phyloP scores from a whole-genome alignment of 2,888 invertebrate genomes.

The Nemurella pictetii region DNA sequence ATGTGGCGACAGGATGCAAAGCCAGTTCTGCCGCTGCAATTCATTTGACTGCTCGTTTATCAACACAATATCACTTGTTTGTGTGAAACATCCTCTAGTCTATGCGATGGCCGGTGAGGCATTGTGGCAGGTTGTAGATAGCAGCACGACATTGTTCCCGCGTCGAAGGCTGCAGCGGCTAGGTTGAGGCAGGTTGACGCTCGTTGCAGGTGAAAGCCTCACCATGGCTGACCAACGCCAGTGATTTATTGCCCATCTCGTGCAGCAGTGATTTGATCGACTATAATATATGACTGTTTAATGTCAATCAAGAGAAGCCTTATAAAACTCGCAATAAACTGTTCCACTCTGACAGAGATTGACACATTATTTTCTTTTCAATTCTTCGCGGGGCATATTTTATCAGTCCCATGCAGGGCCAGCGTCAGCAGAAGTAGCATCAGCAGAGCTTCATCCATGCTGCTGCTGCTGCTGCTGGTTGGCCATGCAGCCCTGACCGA shows the following conservation, averaged over 20 bases:
- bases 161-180: neutral
- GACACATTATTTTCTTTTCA: neutral
- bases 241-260: neutral
- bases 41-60: neutral
- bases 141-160: neutral
- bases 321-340: neutral
- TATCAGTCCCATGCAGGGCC: neutral
- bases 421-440: too few species aligned
- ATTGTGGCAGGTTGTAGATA: neutral
- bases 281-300: neutral
- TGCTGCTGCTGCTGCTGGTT: too few species aligned
- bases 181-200: neutral
- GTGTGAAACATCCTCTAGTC: neutral
- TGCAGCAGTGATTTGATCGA: neutral
- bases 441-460: too few species aligned
- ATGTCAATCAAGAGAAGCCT: neutral
- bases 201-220: neutral
- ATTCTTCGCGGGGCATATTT: neutral
- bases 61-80: neutral
- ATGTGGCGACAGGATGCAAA: neutral
- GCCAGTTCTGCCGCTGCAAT: neutral
- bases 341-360: neutral
- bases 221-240: neutral
- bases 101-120: neutral
- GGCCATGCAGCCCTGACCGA: neutral